Base-by-base conservation (phyloP, 1,140 invertebrate species). In the Cotesia glomerata region DNA sequence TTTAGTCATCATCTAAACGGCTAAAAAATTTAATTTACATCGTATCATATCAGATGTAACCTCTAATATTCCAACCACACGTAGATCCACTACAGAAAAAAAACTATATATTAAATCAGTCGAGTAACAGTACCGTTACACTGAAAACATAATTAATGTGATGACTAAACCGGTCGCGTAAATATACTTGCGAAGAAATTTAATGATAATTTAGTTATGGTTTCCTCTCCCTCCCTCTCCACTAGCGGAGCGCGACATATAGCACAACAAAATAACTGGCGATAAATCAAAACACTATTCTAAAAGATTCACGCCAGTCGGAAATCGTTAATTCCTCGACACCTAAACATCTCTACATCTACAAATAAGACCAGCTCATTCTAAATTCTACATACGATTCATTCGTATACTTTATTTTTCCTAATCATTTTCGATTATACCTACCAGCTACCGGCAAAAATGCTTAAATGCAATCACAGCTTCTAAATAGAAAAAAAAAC, bases 251-350 rank as follows among this genome's bases (percentile, higher is more conserved):
- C 0, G 39, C 5, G 0, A 45, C 39, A 45, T 45, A 45, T 11
- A 45, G 8, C 39, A 45, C 39, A 45, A 45, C 39, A 9, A 45
- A 45, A 45, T 45, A 45, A 36, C 16, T 70, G 1, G 16, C 34
- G 18, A 65, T 56, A 56, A 58, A 52, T 72, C 34, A 66, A 71
- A 51, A n/a, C 49, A 32, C 49, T 45, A 34, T 18, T 18, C 56
- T 45, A 45, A 45, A 45, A 58, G 14, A 26, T 58, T 39, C 49
- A 56, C 45, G 64, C 75, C 74, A 75, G 75, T 74, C 83, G 84
- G 83, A 87, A 87, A 86, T 81, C 84, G 84, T 86, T 82, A 87
- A 86, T 68, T 78, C 77, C 81, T 87, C 85, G 83, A 80, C 85
- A 82, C 83, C 81, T 84, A 80, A 75, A 16, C 68, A 79, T 79